Conservation (phyloP, 2,888 invertebrate species). For the Perdita meconis region DNA sequence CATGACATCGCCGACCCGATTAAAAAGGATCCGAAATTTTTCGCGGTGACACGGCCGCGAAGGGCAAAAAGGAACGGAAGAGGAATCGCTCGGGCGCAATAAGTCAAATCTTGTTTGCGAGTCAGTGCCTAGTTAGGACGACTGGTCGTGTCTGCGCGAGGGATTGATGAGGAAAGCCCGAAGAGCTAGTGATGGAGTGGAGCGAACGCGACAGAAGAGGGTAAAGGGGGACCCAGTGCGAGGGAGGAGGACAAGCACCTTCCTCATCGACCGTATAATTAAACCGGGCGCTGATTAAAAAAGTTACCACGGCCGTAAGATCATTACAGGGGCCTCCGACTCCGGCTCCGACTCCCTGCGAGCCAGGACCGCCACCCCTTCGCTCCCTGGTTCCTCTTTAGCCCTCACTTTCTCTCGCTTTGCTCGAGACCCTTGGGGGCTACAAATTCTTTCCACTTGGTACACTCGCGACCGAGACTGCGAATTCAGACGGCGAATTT, state of each 20-base stretch:
- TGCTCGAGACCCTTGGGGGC: conserved; percentile 68
- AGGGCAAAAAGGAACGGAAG: conserved; percentile 57
- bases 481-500: conserved; percentile 56
- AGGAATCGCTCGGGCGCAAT: conserved; percentile 81
- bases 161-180: conserved; percentile 73
- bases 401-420: conserved; percentile 58
- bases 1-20: conserved; percentile 22
- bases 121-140: conserved; percentile 78
- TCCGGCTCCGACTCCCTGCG: conserved; percentile 58
- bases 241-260: conserved; percentile 75
- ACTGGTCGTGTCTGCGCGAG: conserved; percentile 71
- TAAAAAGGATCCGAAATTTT: conserved; percentile 47
- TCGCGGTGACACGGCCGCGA: conserved; percentile 32
- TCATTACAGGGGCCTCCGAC: conserved; percentile 80
- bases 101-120: conserved; percentile 83
- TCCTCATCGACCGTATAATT: conserved; percentile 83
- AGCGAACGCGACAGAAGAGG: conserved; percentile 58
- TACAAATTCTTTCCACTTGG: conserved; percentile 68
- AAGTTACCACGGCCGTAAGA: conserved; percentile 83
- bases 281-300: conserved; percentile 84
- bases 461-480: conserved; percentile 47
- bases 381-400: conserved; percentile 48
- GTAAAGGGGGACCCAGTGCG: conserved; percentile 48
- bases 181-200: conserved; percentile 60
- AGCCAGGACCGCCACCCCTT: conserved; percentile 31